phyloP scores from a whole-genome alignment of 2,888 invertebrate species.

The Oscheius sp. region DNA sequence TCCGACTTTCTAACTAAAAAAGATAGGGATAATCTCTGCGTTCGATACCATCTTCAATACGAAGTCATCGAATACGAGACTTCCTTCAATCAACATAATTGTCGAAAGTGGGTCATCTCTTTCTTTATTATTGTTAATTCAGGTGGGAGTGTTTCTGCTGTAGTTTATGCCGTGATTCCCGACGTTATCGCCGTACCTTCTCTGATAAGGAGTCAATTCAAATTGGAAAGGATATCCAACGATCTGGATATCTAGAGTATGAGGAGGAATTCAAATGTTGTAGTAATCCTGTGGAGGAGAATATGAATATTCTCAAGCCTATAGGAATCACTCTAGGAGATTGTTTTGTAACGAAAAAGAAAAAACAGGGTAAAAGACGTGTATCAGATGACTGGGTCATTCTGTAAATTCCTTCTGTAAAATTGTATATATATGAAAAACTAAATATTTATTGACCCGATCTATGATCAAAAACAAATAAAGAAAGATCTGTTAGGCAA shows the following conservation, averaged over 20 bases:
- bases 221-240: background rate
- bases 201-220: background rate
- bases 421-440: no score
- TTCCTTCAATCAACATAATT: background rate
- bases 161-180: background rate
- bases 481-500: constrained; percentile 10
- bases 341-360: no score
- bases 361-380: background rate
- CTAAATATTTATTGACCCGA: no score
- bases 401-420: background rate
- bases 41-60: background rate
- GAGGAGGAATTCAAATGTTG: no score
- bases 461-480: no score
- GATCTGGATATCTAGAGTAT: background rate
- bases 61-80: background rate
- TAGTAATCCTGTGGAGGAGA: no score
- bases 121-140: background rate
- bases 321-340: no score
- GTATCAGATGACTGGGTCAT: background rate
- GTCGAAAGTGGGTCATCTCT: background rate
- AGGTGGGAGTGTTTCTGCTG: background rate
- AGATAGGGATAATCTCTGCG: background rate
- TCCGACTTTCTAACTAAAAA: background rate
- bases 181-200: no score
- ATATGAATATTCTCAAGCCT: no score